Evolutionary conservation across 2,888 invertebrate species (phyloP), one percentile per base, ranked within the genome.

Genomic region (Lycophotia porphyrea): DNA sequence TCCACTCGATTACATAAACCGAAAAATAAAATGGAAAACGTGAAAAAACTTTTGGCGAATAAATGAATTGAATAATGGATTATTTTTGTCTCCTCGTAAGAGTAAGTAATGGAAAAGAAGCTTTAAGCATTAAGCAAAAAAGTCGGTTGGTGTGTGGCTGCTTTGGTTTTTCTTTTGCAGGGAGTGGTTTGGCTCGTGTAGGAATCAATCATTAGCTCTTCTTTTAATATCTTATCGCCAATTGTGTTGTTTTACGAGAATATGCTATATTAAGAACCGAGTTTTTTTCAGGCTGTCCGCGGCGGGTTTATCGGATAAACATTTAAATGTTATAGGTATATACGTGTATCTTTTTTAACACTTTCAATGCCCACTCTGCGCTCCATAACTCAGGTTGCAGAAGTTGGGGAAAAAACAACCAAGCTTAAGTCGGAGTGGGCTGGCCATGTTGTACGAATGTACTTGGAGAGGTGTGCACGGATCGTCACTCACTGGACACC

Each of bases 61-160:
- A 71, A 75, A 82, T 85, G 67, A 60, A 82, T 85, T 85, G 60
- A 69, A 82, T 82, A 83, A 83, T 71, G 84, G 52, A 80, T 80
- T 80, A 82, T 60, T 80, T 83, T 80, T 83, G 71, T 83, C 65
- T 80, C 47, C 47, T 78, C 31, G 58, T 61, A 52, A 49, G 24
- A 47, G 71, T 61, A 71, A 83, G 47, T 61, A 60, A 61, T 49
- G 52, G 52, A 60, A 82, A 66, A 55, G 11, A 67, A 78, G 76
- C 49, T 65, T 74, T 76, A 9, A 1, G 36, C 2, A 27, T 36
- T 31, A 44, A n/a, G 4, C 9, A 58, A 58, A 31, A 55, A 34
- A 64, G 18, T 34, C 9, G 18, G 18, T 61, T 34, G 34, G 13
- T 24, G 39, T 8, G 44, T n/a, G 36, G n/a, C 21, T 60, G n/a